Conservation (phyloP, 2,888 invertebrate genomes). For the Morpho deidamia region DNA sequence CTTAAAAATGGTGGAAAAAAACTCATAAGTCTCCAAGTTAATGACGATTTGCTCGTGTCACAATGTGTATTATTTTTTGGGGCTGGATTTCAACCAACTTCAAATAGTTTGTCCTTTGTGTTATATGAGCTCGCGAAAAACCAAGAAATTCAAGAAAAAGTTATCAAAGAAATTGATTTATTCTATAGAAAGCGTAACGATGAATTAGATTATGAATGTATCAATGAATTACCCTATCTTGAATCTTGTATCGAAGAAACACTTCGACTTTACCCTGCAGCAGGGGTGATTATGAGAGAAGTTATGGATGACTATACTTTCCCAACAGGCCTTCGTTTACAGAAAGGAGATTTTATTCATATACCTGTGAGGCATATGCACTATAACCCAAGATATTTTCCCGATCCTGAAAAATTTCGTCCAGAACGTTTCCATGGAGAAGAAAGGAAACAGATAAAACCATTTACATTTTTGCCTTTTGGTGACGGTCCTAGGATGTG, state of each 20-base stretch:
- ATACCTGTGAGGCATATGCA: conserved; percentile 52
- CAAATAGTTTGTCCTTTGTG: conserved; percentile 36
- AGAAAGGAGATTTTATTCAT: conserved; percentile 49
- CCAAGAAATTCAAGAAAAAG: conserved; percentile 31
- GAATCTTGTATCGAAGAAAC: conserved; percentile 47
- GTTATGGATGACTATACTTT: conserved; percentile 46
- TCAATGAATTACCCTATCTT: conserved; percentile 41
- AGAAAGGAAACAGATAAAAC: conserved; percentile 38
- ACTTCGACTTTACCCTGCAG: conserved; percentile 48
- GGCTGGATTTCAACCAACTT: conserved; percentile 51
- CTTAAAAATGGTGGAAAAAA: conserved; percentile 29
- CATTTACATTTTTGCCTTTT: conserved; percentile 54
- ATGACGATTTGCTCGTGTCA: conserved; percentile 62
- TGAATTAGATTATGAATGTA: conserved; percentile 40
- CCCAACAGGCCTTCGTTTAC: conserved; percentile 42
- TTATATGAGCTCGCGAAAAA: conserved; percentile 46
- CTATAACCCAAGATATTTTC: conserved; percentile 42
- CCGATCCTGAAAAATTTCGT: conserved; percentile 44
- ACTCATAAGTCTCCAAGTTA: conserved; percentile 37
- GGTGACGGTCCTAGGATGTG: conserved; percentile 58
- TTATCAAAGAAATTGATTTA: conserved; percentile 39
- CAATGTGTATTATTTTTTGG: conserved; percentile 71
- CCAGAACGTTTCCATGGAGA: conserved; percentile 52
- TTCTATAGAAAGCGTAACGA: conserved; percentile 31
- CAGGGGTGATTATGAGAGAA: conserved; percentile 45